Evolutionary conservation across 1,140 invertebrate species (phyloP).

Genomic region (Onthophagus taurus): DNA sequence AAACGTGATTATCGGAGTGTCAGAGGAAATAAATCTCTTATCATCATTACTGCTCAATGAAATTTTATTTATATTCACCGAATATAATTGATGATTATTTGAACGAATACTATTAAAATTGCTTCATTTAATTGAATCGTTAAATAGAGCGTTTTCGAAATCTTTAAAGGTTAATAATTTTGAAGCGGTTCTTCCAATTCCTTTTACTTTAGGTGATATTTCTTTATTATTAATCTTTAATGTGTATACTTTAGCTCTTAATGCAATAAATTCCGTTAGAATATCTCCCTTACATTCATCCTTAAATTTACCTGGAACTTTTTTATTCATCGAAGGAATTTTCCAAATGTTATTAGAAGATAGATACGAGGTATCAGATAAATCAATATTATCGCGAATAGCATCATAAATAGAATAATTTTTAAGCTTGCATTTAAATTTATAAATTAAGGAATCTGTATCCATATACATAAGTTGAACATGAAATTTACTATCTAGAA

Average conservation of each 20-base stretch:
- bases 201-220: slow-evolving; percentile 25
- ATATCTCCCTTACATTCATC: no score
- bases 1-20: slow-evolving; percentile 11
- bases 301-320: slow-evolving; percentile 42
- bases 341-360: no score
- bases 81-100: slow-evolving; percentile 20
- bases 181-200: slow-evolving; percentile 22
- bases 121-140: slow-evolving; percentile 11
- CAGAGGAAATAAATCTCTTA: slow-evolving; percentile 13
- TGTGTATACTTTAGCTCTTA: slow-evolving; percentile 38
- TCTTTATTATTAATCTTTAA: slow-evolving; percentile 20
- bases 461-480: no score
- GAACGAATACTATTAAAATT: slow-evolving; percentile 11
- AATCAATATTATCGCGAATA: no score
- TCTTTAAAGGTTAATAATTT: slow-evolving; percentile 21
- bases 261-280: slow-evolving; percentile 26
- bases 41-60: slow-evolving; percentile 18
- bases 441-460: no score
- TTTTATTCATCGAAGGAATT: no score
- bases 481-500: no score
- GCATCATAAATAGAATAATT: no score
- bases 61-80: slow-evolving; percentile 21
- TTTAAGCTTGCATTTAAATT: no score
- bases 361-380: no score
- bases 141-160: slow-evolving; percentile 20